phyloP scores from a whole-genome alignment of 2,113 vertebrate genomes.

The Myrmecophaga tridactyla region DNA sequence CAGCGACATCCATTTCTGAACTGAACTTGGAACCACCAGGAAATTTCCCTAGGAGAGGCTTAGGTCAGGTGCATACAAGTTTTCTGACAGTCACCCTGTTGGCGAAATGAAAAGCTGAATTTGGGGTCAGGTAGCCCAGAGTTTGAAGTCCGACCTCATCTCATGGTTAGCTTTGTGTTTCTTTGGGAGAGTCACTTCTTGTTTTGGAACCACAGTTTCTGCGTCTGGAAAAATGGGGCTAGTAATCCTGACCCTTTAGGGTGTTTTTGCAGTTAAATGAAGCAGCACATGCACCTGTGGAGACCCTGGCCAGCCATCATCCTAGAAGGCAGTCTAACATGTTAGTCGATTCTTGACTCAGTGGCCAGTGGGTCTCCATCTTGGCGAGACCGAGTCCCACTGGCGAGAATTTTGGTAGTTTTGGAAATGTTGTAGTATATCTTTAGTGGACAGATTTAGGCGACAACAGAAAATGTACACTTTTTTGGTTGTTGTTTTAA shows the following conservation, averaged over 20 bases:
- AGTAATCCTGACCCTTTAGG: neutral
- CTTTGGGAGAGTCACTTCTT: constrained; percentile 18
- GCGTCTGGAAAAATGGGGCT: neutral
- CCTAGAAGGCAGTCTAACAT: neutral
- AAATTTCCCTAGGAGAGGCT: neutral
- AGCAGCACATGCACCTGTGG: neutral
- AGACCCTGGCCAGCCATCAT: neutral
- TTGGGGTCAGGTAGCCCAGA: neutral
- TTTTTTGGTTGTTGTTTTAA: neutral
- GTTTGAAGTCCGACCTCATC: neutral
- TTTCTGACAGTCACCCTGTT: neutral
- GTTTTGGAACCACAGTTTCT: constrained; percentile 19
- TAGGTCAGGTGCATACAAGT: neutral
- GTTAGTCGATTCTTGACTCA: neutral
- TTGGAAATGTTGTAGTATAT: neutral
- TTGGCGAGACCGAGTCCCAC: neutral
- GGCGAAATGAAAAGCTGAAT: neutral
- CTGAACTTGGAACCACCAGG: neutral
- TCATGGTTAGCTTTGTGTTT: neutral
- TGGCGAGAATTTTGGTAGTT: neutral
- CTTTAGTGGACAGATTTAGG: neutral
- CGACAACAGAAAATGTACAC: neutral
- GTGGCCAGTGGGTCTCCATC: neutral
- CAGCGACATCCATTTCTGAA: neutral
- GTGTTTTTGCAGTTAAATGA: neutral